phyloP scores from a whole-genome alignment of 2,797 vertebrate species.

The Decapterus maruadsi region DNA sequence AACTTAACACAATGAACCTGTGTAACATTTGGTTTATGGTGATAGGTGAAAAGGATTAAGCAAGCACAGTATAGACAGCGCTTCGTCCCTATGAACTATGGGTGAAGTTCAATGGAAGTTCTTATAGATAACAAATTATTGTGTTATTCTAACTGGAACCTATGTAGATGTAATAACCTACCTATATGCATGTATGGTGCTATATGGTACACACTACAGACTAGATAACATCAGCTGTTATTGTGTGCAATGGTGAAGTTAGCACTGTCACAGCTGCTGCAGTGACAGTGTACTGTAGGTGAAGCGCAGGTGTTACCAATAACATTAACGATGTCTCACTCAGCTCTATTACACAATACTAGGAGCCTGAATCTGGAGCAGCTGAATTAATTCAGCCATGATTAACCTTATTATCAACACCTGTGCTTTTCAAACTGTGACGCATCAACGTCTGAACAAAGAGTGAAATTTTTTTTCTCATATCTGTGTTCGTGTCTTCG shows the following conservation, averaged over 20 bases:
- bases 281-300: background rate
- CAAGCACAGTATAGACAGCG: background rate
- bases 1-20: background rate
- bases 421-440: background rate
- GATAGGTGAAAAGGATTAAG: background rate
- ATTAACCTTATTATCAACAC: background rate
- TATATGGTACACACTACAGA: background rate
- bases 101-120: background rate
- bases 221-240: background rate
- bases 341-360: background rate
- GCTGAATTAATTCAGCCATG: background rate
- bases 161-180: too few relatives aligned
- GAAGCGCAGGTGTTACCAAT: too few relatives aligned
- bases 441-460: background rate
- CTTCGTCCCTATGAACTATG: background rate
- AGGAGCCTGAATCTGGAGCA: background rate
- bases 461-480: background rate
- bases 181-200: too few relatives aligned
- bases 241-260: too few relatives aligned
- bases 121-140: background rate
- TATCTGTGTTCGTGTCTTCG: background rate
- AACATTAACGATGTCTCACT: background rate
- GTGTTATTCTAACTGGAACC: too few relatives aligned
- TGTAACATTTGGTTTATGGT: constrained; percentile 13
- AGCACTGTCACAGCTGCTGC: too few relatives aligned